Evolutionary conservation across 2,888 invertebrate genomes (phyloP).

Genomic region (Rambutsinella grinnellia): DNA sequence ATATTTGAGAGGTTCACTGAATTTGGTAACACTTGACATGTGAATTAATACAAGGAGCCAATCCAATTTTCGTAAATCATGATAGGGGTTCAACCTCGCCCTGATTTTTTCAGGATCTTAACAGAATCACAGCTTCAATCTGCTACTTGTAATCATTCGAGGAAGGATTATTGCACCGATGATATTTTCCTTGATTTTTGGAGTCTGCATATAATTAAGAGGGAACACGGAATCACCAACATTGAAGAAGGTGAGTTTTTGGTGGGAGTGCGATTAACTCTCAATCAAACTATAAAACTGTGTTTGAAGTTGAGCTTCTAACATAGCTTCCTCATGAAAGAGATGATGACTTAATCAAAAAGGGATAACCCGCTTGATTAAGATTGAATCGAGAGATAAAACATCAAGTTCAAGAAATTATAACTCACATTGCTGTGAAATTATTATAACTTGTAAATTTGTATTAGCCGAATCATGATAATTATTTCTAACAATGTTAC

Average conservation of each 20-base stretch:
- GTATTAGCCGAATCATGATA: too few relatives aligned
- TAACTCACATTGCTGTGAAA: too few relatives aligned
- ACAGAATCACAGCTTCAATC: constrained; percentile 4
- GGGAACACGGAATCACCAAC: too few relatives aligned
- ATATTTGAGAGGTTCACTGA: background rate
- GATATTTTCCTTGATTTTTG: too few relatives aligned
- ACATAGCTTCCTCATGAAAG: constrained; percentile 19
- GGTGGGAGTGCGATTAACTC: background rate
- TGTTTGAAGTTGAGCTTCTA: constrained; percentile 19
- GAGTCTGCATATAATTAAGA: too few relatives aligned
- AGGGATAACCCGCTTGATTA: constrained; percentile 23
- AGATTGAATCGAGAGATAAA: constrained; percentile 47
- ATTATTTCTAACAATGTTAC: too few relatives aligned
- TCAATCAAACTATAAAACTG: background rate
- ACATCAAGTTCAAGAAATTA: constrained; percentile 8
- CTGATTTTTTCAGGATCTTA: constrained; percentile 18
- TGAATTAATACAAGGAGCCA: constrained; percentile 51
- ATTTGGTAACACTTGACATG: background rate
- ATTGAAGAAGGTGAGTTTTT: too few relatives aligned
- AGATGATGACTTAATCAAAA: constrained; percentile 38
- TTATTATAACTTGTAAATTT: background rate
- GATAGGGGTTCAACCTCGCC: constrained; percentile 35
- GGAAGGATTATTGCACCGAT: background rate
- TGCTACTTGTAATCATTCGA: background rate
- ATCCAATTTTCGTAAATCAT: constrained; percentile 45